Evolutionary conservation across 2,888 invertebrate species (phyloP), one percentile per base, ranked within the genome.

Genomic region (Drosophila hamatofila): DNA sequence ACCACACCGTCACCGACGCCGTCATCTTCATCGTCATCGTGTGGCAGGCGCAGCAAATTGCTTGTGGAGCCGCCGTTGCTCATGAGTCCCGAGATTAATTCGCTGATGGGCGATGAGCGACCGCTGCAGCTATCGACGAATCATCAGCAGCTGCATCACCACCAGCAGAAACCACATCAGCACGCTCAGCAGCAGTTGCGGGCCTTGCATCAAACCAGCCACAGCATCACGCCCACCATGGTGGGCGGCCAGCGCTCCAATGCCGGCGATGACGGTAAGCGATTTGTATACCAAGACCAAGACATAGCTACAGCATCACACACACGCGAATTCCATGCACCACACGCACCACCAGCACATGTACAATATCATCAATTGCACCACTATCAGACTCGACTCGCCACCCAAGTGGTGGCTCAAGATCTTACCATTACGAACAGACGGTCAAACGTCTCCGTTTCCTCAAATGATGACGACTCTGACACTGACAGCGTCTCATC

Each of bases 1-100:
- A 74, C 79, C 16, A 78, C 84, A 18, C 81, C 88, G 2, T 78
- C 88, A 8, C 85, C 89, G 18, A 89, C 88, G 37, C 81, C 87
- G 5, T 88, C 90, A 11, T 90, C 83, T 0, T 85, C 88, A 0
- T 81, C 88, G 0, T 77, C 88, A 14, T 88, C 88, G 0, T 81
- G 83, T 49, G 90, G 90, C 8, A 68, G 87, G 12, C 81, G 81
- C 39, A 80, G 90, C 69, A 77, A 89, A 21, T 41, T 91, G 67
- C 78, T 87, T 3, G 81, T 92, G 62, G 92, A 93, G 67, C 88
- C 76, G 7, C 93, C 95, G 61, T 93, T 95, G 72, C 94, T 95
- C 54, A 93, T 95, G 84, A 94, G 94, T 81, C 94, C 94, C 65
- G 96, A 96, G 92, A 94, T 96, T 52, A 96, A 96, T 93, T 96